A percentile compares a stretch with the other conserved stretches of the same genome.
phyloP scores from a whole-genome alignment of 2,113 vertebrate species.

The Erpornis zantholeuca region DNA sequence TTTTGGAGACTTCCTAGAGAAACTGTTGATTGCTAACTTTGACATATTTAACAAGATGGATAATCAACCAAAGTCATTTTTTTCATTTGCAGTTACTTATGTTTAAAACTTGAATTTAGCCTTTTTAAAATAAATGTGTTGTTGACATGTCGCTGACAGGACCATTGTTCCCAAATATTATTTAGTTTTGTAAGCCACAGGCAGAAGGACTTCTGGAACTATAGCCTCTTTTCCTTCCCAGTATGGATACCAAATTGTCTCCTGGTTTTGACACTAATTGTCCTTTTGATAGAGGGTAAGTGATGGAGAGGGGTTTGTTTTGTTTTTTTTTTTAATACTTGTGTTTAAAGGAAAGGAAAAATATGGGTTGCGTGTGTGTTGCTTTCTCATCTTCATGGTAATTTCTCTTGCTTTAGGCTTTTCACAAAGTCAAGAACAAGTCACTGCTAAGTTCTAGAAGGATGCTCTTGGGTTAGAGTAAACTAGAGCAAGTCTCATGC shows the following conservation, averaged over 20 bases:
- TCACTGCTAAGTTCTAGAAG: neutral
- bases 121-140: slow-evolving; percentile 52
- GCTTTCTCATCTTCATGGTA: neutral
- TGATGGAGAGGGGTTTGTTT: neutral
- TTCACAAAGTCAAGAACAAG: neutral
- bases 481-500: neutral
- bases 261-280: slow-evolving; percentile 28
- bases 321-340: neutral
- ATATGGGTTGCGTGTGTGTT: neutral
- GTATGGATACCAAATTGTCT: slow-evolving; percentile 15
- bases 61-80: slow-evolving; percentile 49
- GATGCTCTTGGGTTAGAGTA: neutral
- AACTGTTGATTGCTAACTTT: slow-evolving; percentile 32
- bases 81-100: slow-evolving; percentile 48
- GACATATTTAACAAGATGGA: slow-evolving; percentile 32
- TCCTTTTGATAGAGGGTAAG: slow-evolving; percentile 19
- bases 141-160: neutral
- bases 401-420: neutral
- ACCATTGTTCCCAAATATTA: slow-evolving; percentile 28
- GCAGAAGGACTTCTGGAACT: slow-evolving; percentile 3
- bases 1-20: slow-evolving; percentile 35
- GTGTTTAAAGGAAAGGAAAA: neutral
- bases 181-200: slow-evolving; percentile 8
- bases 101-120: slow-evolving; percentile 55
- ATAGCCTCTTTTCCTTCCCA: neutral